Base-by-base conservation (phyloP, 2,113 vertebrate species). In the Siphamia tubifer region DNA sequence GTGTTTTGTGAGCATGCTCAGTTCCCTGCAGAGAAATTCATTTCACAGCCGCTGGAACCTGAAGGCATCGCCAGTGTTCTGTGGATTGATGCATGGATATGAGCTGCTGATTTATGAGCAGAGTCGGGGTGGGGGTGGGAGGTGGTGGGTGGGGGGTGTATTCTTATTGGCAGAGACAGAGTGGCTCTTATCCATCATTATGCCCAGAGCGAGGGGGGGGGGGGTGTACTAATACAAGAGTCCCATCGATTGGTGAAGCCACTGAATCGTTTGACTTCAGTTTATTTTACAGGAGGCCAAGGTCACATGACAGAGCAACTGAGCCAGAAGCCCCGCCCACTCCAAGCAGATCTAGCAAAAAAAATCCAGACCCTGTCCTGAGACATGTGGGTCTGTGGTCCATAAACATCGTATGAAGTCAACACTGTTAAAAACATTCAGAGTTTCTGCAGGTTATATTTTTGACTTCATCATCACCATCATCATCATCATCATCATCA, bases 171-270 rank as follows among this genome's bases (percentile, higher is more conserved):
- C 35, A 34, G 34, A 48, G 34, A 36, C 17, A 21, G 43, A 62
- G 10, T 7, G 17, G 23, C 43, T 52, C 8, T 20, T 25, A 42
- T 70, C 24, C 28, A 27, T 78, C 65, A 57, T 68, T 19, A 42
- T 12, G 38, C 27, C 20, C 23, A 17, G 34, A 38, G 20, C 8
- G 38, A 53, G 23, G 27, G 6, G 28, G 30, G 16, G 12, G 15
- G 10, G 5, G 12, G 17, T 8, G 23, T 17, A 9, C 35, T 35
- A 5, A 25, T 11, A 5, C 7, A 3, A 8, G 1, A 24, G 9
- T 31, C 21, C 53, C 20, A 56, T 76, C 39, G 73, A 68, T 76
- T 35, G 11, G 23, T 2, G 15, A 19, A 19, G 21, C 5, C 2
- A 21, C 40, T 9, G 51, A 4, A 43, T 65, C 1, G 1, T 32